These are phyloP conservation scores for Synergus laeviventris DNA, from an alignment of 2,888 invertebrate species.

Conservation along the genomic window DNA sequence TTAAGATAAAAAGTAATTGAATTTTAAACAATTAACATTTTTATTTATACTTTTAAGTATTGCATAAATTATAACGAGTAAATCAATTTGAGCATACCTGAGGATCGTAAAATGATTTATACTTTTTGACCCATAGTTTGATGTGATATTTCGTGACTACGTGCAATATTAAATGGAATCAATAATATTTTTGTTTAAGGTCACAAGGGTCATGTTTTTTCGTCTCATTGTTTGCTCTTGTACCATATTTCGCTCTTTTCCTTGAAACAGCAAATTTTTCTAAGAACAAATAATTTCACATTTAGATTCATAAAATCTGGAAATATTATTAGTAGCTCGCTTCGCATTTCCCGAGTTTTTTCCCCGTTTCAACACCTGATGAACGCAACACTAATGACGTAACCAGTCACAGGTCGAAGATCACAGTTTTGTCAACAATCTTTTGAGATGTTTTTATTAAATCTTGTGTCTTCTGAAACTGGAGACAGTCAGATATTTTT, in stretches of 20 bases:
- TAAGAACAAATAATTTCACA: not conserved
- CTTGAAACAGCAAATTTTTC: not conserved
- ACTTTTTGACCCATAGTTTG: not conserved
- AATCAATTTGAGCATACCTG: not conserved
- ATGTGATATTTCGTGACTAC: constrained; percentile 11
- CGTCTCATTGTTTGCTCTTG: not conserved
- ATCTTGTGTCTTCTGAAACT: not conserved
- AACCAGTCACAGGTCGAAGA: not conserved
- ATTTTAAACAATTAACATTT: not conserved
- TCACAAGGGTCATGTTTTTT: constrained; percentile 9
- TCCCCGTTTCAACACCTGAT: not conserved
- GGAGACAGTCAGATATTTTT: not conserved
- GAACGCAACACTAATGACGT: not conserved
- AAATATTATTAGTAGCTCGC: not conserved
- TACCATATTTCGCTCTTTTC: not conserved
- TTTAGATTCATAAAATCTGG: not conserved
- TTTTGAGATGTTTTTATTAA: not conserved
- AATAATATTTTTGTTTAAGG: constrained; percentile 10
- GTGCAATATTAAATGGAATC: constrained; percentile 4
- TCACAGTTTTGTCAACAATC: not conserved
- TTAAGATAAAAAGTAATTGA: not conserved
- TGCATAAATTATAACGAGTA: not conserved
- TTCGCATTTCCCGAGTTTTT: too few species aligned
- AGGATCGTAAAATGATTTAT: not conserved
- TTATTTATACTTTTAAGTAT: not conserved